These are phyloP conservation scores for Pristionchus exspectatus DNA, from an alignment of 2,888 invertebrate species.

Conservation along the genomic window DNA sequence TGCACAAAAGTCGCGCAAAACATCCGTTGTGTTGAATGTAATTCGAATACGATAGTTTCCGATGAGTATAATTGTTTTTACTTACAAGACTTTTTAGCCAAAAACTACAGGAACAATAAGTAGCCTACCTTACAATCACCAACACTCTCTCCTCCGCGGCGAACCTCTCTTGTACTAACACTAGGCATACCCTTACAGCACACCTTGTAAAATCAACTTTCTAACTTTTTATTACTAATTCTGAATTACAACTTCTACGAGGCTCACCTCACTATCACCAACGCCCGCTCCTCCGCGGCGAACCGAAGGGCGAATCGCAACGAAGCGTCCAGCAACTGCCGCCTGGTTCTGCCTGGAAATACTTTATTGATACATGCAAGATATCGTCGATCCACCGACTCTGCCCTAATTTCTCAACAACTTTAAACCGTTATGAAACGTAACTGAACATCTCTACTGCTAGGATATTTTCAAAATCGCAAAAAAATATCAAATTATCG, in stretches of 20 bases:
- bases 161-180: too few species aligned
- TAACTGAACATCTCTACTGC: not conserved
- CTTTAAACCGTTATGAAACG: not conserved
- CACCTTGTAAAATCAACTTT: too few species aligned
- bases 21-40: too few species aligned
- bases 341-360: not conserved
- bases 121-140: too few species aligned
- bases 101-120: too few species aligned
- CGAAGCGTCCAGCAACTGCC: not conserved
- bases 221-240: too few species aligned
- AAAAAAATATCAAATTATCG: not conserved
- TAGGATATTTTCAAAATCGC: not conserved
- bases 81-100: too few species aligned
- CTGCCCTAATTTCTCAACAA: not conserved
- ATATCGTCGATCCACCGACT: not conserved
- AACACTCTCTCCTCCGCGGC: too few species aligned
- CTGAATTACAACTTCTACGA: too few species aligned
- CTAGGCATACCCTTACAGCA: too few species aligned
- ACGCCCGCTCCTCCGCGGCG: not conserved
- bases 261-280: not conserved
- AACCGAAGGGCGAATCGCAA: not conserved
- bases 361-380: not conserved
- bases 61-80: too few species aligned
- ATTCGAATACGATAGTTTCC: too few species aligned
- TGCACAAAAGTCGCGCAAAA: not conserved